phyloP scores from a whole-genome alignment of 2,888 invertebrate genomes.

The Himalopsyche tibetana region DNA sequence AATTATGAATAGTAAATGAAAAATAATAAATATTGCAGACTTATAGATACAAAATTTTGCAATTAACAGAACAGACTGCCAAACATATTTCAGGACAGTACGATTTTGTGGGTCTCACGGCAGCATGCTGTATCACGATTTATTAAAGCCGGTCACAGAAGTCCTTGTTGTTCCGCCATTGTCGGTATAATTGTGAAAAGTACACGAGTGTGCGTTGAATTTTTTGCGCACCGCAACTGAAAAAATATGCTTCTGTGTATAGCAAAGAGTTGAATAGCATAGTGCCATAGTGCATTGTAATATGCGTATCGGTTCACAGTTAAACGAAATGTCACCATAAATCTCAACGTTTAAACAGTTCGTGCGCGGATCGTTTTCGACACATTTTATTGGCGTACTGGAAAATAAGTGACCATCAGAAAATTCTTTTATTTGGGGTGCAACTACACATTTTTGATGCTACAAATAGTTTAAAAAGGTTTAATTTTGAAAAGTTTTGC shows the following conservation, averaged over 20 bases:
- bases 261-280: neutral
- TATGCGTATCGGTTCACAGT: constrained; percentile 27
- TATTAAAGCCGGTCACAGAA: constrained; percentile 43
- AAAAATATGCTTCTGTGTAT: constrained; percentile 36
- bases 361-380: constrained; percentile 23
- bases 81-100: constrained; percentile 4
- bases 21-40: neutral
- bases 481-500: too few species aligned
- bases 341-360: neutral
- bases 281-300: constrained; percentile 17
- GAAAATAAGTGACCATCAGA: neutral
- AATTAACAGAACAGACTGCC: neutral
- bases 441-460: neutral
- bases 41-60: neutral
- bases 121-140: constrained; percentile 45
- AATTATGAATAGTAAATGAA: neutral
- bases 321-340: constrained; percentile 29
- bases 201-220: neutral
- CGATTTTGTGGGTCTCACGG: constrained; percentile 38
- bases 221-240: constrained; percentile 49
- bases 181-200: constrained; percentile 14
- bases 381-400: neutral
- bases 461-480: too few species aligned
- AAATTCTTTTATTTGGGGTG: neutral
- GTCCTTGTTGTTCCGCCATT: neutral